Conservation (phyloP, 2,113 vertebrate genomes). For the human (Homo sapiens) region GRCh38 chr4:156994501-156995000, state of each 20-base stretch:
- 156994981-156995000: background rate
- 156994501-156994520: background rate
- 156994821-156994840: background rate
- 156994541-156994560: background rate
- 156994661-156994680: constrained; percentile 65
- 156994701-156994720: background rate
- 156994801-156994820: background rate
- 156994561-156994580: background rate
- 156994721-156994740: background rate
- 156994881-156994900: background rate
- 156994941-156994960: background rate
- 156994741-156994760: background rate
- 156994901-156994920: background rate
- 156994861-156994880: background rate
- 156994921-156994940: background rate
- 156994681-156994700: constrained; percentile 26
- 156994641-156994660: background rate
- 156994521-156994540: background rate
- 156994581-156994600: background rate
- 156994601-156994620: background rate
- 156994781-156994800: background rate
- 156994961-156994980: background rate
- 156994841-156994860: background rate
- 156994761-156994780: background rate
- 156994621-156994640: background rate